phyloP scores from a whole-genome alignment of 2,113 vertebrate species.

The Pseudorasbora parva region DNA sequence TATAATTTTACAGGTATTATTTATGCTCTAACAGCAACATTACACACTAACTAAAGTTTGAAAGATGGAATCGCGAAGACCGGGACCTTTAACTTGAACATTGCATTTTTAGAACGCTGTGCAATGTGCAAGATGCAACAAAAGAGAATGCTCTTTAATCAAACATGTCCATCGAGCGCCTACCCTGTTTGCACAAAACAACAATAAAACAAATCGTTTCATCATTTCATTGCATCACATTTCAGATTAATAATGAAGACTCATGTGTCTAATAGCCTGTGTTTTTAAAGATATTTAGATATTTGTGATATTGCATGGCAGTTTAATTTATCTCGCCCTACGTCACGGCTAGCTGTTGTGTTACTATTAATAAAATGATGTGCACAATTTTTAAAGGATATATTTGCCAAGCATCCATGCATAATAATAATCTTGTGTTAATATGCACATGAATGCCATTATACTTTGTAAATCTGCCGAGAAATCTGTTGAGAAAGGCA shows the following conservation, averaged over 20 bases:
- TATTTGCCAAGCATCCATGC: background rate
- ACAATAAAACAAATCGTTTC: too few relatives aligned
- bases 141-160: background rate
- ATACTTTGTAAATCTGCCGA: background rate
- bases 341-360: background rate
- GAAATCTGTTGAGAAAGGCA: background rate
- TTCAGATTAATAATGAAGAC: background rate
- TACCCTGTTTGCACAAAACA: background rate
- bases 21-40: too few relatives aligned
- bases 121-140: background rate
- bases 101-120: background rate
- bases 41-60: too few relatives aligned
- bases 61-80: too few relatives aligned
- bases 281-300: background rate
- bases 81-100: background rate
- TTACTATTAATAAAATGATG: slow-evolving; percentile 15
- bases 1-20: too few relatives aligned
- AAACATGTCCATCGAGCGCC: background rate
- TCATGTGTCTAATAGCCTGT: background rate
- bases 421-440: slow-evolving; percentile 15
- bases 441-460: slow-evolving; percentile 19
- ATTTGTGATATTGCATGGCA: background rate
- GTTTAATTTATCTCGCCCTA: background rate
- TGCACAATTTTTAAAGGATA: slow-evolving; percentile 1
- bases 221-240: too few relatives aligned